These are phyloP conservation scores for Chaetophractus vellerosus DNA, from an alignment of 2,797 vertebrate genomes.

Conservation along the genomic window DNA sequence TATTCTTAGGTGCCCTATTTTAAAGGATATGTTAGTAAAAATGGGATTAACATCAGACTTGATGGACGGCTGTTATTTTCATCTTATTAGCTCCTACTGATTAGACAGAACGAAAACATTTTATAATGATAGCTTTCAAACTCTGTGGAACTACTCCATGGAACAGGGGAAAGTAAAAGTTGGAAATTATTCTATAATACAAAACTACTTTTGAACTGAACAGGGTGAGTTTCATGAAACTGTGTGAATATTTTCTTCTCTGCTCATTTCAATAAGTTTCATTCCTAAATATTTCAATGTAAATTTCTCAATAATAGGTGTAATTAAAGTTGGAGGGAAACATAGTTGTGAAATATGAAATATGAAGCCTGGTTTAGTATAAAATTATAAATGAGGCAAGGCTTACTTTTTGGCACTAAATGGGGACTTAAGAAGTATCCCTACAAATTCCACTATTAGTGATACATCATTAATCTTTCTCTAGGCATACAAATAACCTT, in stretches of 20 bases:
- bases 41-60: neutral
- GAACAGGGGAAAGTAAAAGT: neutral
- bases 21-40: neutral
- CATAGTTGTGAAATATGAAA: neutral
- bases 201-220: conserved; percentile 35
- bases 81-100: conserved; percentile 29
- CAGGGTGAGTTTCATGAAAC: conserved; percentile 38
- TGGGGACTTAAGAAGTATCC: neutral
- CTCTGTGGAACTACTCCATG: neutral
- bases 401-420: neutral
- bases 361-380: neutral
- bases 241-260: conserved; percentile 21
- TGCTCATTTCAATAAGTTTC: conserved; percentile 10
- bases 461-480: neutral
- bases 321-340: conserved; percentile 18
- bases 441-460: neutral
- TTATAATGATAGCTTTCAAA: conserved; percentile 20
- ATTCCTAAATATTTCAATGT: neutral
- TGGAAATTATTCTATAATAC: conserved; percentile 30
- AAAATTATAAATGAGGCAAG: neutral
- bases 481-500: neutral
- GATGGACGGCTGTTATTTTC: neutral
- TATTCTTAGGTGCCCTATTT: too few relatives aligned
- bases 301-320: conserved; percentile 16
- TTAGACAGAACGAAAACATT: conserved; percentile 33